Percentiles rank a stretch among this genome's conserved stretches.
These are phyloP conservation scores for Eubasilissa splendida DNA, from an alignment of 2,888 invertebrate genomes.

Conservation along the genomic window DNA sequence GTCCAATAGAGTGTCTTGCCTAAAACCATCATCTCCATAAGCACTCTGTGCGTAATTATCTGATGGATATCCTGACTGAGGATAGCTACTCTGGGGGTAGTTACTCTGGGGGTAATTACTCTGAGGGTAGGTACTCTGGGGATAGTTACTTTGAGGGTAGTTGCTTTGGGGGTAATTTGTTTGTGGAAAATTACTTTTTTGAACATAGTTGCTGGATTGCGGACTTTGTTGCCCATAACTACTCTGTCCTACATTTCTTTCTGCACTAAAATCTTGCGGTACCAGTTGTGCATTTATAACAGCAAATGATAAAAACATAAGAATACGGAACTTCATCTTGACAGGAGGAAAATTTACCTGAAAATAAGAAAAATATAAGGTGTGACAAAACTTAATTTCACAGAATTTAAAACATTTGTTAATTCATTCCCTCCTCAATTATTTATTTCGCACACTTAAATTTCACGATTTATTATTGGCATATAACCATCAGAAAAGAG, in stretches of 20 bases:
- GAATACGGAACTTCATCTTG: slow-evolving; percentile 41
- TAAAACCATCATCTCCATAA: slow-evolving; percentile 47
- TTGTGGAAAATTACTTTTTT: slow-evolving; percentile 38
- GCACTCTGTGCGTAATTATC: slow-evolving; percentile 40
- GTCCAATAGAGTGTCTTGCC: slow-evolving; percentile 39
- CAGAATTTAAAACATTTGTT: no score
- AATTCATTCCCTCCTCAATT: no score
- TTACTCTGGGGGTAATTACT: slow-evolving; percentile 41
- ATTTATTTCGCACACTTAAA: no score
- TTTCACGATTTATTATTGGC: no score
- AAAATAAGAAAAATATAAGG: slow-evolving; percentile 16
- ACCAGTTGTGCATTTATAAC: slow-evolving; percentile 38
- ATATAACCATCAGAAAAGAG: no score
- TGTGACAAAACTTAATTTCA: no score
- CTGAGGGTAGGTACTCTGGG: slow-evolving; percentile 42
- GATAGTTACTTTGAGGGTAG: slow-evolving; percentile 40
- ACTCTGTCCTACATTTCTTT: slow-evolving; percentile 38
- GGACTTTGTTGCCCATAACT: slow-evolving; percentile 39
- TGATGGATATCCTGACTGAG: slow-evolving; percentile 18
- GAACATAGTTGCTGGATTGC: slow-evolving; percentile 38
- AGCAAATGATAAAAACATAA: slow-evolving; percentile 37
- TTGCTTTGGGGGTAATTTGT: slow-evolving; percentile 36
- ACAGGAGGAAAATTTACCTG: slow-evolving; percentile 34
- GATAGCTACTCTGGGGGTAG: slow-evolving; percentile 38
- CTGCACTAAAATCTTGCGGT: slow-evolving; percentile 33